These are phyloP conservation scores for Dolichopus griseipennis DNA, from an alignment of 2,888 invertebrate genomes.

Conservation along the genomic window DNA sequence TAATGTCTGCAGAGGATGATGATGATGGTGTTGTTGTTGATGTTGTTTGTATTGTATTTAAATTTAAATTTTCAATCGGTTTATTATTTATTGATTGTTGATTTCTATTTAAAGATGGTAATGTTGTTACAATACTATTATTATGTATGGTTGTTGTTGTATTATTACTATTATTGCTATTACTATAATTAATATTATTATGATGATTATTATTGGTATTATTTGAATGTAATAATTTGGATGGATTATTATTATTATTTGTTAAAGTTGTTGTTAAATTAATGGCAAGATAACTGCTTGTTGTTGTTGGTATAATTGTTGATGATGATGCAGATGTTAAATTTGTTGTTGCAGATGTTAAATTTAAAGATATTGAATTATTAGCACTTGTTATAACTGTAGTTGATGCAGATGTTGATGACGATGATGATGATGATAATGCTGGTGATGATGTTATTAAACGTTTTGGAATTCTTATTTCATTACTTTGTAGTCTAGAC, in stretches of 20 bases:
- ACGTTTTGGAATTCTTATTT: slow-evolving; percentile 22
- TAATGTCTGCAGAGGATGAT: background rate
- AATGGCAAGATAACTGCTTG: slow-evolving; percentile 4
- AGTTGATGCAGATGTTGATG: slow-evolving; percentile 10
- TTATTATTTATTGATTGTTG: background rate
- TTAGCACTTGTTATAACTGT: background rate
- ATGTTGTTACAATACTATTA: background rate
- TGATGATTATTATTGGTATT: background rate
- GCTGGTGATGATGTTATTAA: slow-evolving; percentile 10
- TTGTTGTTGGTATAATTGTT: background rate
- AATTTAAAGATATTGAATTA: background rate
- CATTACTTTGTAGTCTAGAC: slow-evolving; percentile 23
- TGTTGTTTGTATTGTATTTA: slow-evolving; percentile 10
- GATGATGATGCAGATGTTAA: background rate
- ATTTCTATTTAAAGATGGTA: background rate
- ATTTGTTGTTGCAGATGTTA: background rate
- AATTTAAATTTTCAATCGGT: background rate
- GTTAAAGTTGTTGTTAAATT: background rate
- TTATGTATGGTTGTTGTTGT: background rate
- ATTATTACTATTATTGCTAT: background rate
- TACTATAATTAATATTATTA: background rate
- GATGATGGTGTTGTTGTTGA: slow-evolving; percentile 1
- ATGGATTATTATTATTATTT: background rate
- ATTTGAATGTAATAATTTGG: background rate
- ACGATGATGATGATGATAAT: slow-evolving; percentile 9